Evolutionary conservation across 1,140 invertebrate species (phyloP).

Genomic region (Caenorhabditis remanei): DNA sequence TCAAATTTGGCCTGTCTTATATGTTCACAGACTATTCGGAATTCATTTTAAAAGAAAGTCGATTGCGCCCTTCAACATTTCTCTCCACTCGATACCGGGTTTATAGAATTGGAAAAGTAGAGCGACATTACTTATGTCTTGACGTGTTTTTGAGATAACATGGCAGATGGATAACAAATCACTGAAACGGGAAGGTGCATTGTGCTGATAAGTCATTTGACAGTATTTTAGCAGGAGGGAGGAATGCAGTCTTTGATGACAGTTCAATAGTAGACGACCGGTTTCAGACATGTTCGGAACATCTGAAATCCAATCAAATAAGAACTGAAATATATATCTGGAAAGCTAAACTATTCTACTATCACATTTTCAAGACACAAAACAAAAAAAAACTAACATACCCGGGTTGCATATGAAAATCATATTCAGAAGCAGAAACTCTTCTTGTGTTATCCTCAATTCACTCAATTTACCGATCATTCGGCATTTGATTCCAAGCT

Average conservation of each 20-base stretch:
- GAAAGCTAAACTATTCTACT: too few species aligned
- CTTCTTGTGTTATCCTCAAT: not conserved
- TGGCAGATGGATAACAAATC: not conserved
- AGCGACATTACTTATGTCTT: not conserved
- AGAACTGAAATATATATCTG: not conserved
- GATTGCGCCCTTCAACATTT: not conserved
- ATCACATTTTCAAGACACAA: not conserved
- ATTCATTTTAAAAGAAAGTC: not conserved
- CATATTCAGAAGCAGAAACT: conserved; percentile 4
- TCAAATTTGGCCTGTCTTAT: too few species aligned
- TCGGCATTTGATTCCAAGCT: not conserved
- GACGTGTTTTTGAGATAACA: not conserved
- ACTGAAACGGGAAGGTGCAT: not conserved
- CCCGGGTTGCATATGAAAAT: conserved; percentile 9
- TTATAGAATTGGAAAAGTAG: not conserved
- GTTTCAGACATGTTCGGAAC: not conserved
- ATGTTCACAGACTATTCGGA: too few species aligned
- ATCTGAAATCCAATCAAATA: not conserved
- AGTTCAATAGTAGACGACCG: not conserved
- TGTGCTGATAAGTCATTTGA: not conserved
- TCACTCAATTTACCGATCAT: not conserved
- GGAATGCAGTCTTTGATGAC: not conserved
- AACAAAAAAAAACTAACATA: not conserved
- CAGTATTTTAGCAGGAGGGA: not conserved
- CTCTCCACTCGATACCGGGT: not conserved